Evolutionary conservation across 2,113 vertebrate genomes (phyloP).

Genomic region (Dolichotis patagonum): DNA sequence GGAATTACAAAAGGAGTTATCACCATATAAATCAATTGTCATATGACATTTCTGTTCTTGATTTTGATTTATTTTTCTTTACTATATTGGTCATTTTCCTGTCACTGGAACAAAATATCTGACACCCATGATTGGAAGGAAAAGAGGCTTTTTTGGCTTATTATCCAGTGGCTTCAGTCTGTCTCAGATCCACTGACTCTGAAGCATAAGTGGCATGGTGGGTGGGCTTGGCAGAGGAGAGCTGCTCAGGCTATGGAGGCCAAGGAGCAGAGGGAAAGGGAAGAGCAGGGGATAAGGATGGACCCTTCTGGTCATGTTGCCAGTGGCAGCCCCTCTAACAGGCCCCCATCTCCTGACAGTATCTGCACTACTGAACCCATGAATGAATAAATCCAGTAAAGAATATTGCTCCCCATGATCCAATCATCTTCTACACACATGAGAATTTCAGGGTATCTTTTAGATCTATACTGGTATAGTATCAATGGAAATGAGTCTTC

Average conservation of each 20-base stretch:
- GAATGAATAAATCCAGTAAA: too few relatives aligned
- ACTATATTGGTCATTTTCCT: not conserved
- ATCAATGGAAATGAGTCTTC: not conserved
- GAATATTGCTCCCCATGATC: not conserved
- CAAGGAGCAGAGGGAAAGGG: not conserved
- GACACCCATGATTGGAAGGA: not conserved
- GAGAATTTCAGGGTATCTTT: not conserved
- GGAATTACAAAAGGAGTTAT: not conserved
- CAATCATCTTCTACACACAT: not conserved
- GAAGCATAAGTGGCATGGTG: not conserved
- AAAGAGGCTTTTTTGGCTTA: too few relatives aligned
- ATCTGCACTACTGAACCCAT: not conserved
- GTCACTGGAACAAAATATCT: not conserved
- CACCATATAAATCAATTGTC: not conserved
- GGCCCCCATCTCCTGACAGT: not conserved
- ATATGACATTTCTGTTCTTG: not conserved
- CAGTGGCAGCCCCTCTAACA: not conserved
- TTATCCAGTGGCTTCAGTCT: not conserved
- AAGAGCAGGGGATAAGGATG: not conserved
- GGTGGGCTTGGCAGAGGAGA: not conserved
- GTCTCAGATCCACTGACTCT: not conserved
- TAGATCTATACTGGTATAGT: not conserved
- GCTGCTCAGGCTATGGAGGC: too few relatives aligned
- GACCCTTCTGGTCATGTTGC: not conserved
- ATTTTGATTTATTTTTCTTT: not conserved